phyloP scores from a whole-genome alignment of 2,113 vertebrate species.

The Carassius auratus region DNA sequence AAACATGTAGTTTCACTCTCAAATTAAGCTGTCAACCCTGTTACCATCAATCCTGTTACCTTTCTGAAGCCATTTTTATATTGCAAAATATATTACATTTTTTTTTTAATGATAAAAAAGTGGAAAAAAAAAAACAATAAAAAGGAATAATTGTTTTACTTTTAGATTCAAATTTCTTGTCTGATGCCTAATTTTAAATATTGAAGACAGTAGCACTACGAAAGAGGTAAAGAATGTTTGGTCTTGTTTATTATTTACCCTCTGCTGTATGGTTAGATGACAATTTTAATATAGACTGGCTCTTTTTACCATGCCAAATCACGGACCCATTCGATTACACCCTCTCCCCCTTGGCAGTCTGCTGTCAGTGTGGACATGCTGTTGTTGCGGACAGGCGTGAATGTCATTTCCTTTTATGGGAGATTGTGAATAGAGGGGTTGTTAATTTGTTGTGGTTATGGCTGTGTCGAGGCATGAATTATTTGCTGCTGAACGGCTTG shows the following conservation, averaged over 20 bases:
- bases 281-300: not conserved
- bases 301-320: not conserved
- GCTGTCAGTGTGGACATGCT: not conserved
- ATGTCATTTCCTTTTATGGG: constrained; percentile 38
- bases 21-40: not conserved
- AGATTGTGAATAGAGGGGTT: constrained; percentile 26
- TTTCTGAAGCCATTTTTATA: not conserved
- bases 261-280: not conserved
- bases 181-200: not conserved
- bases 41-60: not conserved
- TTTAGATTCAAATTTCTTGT: not conserved
- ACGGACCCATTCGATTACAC: not conserved
- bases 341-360: not conserved
- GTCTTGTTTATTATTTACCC: not conserved
- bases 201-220: not conserved
- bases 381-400: not conserved
- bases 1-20: too few relatives aligned
- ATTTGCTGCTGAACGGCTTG: constrained; percentile 14
- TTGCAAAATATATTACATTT: not conserved
- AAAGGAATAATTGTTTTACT: not conserved
- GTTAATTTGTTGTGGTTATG: constrained; percentile 27
- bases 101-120: too few relatives aligned
- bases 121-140: too few relatives aligned
- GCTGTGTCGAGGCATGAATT: constrained; percentile 19
- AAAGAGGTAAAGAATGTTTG: not conserved